Conservation (phyloP, 2,888 invertebrate species). For the Lepidocyrtinus sp. region DNA sequence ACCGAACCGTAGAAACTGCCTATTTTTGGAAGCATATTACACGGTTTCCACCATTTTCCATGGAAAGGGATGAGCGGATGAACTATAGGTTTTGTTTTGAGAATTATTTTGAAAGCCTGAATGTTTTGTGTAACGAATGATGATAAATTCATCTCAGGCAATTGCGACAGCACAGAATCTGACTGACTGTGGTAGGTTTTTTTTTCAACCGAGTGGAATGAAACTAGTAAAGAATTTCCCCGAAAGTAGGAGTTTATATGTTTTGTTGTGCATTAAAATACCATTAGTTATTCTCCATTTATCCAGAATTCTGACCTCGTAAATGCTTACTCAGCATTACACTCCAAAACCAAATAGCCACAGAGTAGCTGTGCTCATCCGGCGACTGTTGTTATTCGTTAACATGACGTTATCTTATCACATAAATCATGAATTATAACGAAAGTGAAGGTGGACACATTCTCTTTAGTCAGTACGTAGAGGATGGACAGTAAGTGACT, state of each 20-base stretch:
- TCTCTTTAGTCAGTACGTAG: too few species aligned
- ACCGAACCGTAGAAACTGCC: background rate
- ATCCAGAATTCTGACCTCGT: conserved; percentile 44
- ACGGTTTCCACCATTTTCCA: background rate
- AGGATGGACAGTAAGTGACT: too few species aligned
- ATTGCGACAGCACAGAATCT: conserved; percentile 46
- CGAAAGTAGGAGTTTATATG: too few species aligned
- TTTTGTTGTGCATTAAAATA: conserved; percentile 35
- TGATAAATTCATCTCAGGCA: conserved; percentile 55
- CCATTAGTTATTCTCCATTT: conserved; percentile 54
- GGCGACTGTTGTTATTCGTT: conserved; percentile 24
- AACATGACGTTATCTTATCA: conserved; percentile 44
- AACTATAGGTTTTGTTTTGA: conserved; percentile 49
- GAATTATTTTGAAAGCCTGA: conserved; percentile 37
- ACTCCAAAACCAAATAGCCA: background rate
- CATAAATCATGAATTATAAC: conserved; percentile 12
- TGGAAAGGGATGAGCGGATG: conserved; percentile 37
- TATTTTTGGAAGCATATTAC: background rate
- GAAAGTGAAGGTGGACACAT: too few species aligned
- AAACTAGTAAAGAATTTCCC: too few species aligned
- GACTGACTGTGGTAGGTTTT: too few species aligned
- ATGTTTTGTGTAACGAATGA: conserved; percentile 34
- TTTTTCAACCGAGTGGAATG: too few species aligned
- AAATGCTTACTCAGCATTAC: conserved; percentile 37
- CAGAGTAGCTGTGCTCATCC: too few species aligned